Percentiles rank a stretch among this genome's conserved stretches.
Conservation (phyloP, 2,888 invertebrate species). For the Capitulum mitella region DNA sequence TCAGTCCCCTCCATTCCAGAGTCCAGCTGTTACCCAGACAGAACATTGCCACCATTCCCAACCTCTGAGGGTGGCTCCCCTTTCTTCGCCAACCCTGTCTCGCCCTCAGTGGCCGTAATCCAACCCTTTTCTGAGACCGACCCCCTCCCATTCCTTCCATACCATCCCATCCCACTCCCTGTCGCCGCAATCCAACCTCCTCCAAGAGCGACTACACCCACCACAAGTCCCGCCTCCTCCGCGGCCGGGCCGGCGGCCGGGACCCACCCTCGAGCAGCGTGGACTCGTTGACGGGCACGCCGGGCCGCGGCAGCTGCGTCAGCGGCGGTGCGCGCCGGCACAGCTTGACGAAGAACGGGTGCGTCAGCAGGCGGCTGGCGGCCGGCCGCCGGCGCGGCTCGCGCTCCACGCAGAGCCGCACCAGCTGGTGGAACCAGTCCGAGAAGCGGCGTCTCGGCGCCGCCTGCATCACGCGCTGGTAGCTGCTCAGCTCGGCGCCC, state of each 20-base stretch:
- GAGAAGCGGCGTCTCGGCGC: slow-evolving; percentile 56
- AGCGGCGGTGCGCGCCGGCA: slow-evolving; percentile 53
- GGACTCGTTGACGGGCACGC: slow-evolving; percentile 51
- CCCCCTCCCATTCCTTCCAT: no score
- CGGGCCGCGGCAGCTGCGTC: slow-evolving; percentile 58
- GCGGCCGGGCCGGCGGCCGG: not conserved
- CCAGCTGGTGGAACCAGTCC: slow-evolving; percentile 67
- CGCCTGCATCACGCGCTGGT: slow-evolving; percentile 38
- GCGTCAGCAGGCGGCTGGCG: slow-evolving; percentile 59
- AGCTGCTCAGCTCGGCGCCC: slow-evolving; percentile 41
- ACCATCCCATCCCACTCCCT: no score
- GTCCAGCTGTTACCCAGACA: no score
- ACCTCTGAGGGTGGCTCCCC: no score
- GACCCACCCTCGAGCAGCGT: slow-evolving; percentile 15
- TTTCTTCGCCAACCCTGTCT: no score
- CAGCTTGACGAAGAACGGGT: slow-evolving; percentile 66
- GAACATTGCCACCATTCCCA: no score
- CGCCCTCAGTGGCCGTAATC: no score
- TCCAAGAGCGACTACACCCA: no score
- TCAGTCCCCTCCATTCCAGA: no score
- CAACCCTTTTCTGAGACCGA: no score
- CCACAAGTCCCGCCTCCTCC: no score
- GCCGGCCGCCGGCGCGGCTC: slow-evolving; percentile 63
- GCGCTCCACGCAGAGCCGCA: slow-evolving; percentile 62
- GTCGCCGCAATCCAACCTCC: no score